Evolutionary conservation across 2,113 vertebrate genomes (phyloP).

Genomic region (Propithecus coquereli): DNA sequence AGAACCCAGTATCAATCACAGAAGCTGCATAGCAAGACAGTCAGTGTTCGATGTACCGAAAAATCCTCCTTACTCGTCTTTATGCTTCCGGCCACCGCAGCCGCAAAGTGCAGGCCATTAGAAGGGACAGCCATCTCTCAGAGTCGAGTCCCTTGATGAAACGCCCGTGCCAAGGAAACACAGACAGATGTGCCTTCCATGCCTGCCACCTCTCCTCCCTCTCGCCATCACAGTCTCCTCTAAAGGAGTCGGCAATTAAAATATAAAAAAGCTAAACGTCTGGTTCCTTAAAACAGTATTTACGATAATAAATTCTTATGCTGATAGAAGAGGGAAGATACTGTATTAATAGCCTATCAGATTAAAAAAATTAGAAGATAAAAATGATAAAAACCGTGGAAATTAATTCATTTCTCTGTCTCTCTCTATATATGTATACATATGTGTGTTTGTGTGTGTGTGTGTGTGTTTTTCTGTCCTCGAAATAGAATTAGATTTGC

Average conservation of each 20-base stretch:
- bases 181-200: background rate
- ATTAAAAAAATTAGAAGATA: background rate
- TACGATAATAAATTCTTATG: background rate
- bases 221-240: background rate
- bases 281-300: background rate
- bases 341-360: background rate
- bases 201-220: fast-evolving
- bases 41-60: background rate
- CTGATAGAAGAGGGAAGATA: background rate
- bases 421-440: background rate
- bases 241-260: background rate
- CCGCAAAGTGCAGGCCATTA: background rate
- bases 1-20: background rate
- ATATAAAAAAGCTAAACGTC: background rate
- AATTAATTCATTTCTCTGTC: background rate
- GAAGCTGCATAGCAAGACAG: background rate
- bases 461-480: background rate
- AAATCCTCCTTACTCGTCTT: background rate
- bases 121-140: conserved; percentile 42
- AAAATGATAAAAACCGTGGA: background rate
- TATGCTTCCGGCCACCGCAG: background rate
- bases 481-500: background rate
- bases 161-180: conserved; percentile 37
- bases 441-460: background rate
- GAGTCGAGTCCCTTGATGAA: background rate